Evolutionary conservation across 2,113 vertebrate genomes (phyloP), one percentile per base, ranked within the genome.

Genomic region (Turnix velox): DNA sequence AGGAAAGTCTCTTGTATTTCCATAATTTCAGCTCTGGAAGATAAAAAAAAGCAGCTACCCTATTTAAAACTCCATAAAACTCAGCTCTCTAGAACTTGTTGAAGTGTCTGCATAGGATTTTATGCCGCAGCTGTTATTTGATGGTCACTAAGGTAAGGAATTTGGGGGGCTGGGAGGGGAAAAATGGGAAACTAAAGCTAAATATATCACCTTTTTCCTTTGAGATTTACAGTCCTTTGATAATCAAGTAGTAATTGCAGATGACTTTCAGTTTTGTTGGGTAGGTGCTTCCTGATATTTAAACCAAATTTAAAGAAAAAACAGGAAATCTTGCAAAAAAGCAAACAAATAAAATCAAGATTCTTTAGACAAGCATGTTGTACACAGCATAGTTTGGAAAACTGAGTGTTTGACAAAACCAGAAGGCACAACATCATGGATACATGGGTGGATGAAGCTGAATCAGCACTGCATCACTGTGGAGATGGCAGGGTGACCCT

Each of bases 381-480:
- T 40, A 58, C 10, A 7, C 28, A 49, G 25, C 24, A 54, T 17
- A 58, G 18, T 27, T 66, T 30, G 12, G 61, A 82, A 90, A 85
- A 62, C 27, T 18, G 46, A 6, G 0, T 16, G 6, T 1, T 0
- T 65, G 45, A 20, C 23, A 74, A 59, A 88, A 74, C 7, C 18
- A 74, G 61, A 90, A 66, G 9, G 5, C 10, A 9, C 6, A 78
- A 43, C 0, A 0, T 40, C 66, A 19, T 3, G 11, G 37, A 42
- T 40, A 6, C 1, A 24, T 20, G 30, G 14, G 24, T 9, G 10
- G 12, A 37, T 16, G 54, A 58, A 48, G 3, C 18, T 42, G 39
- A 35, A 69, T 68, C 40, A 80, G 25, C 39, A 31, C 4, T 5
- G 5, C 1, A 0, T 42, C 19, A 3, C 37, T 24, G 20, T 9